Evolutionary conservation across 2,888 invertebrate species (phyloP).

Genomic region (Aphidius colemani): DNA sequence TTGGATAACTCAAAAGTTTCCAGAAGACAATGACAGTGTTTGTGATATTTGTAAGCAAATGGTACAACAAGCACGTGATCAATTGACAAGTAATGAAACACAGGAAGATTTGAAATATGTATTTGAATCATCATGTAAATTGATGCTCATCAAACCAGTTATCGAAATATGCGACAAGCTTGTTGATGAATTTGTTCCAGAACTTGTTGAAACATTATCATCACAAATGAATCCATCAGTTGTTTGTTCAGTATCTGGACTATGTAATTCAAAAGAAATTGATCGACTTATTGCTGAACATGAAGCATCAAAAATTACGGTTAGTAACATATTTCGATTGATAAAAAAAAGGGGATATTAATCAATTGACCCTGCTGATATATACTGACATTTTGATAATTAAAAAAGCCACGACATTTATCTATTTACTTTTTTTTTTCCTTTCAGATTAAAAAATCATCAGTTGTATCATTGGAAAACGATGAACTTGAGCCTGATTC

Average conservation of each 20-base stretch:
- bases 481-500: constrained; percentile 54
- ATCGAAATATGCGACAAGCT: constrained; percentile 77
- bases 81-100: constrained; percentile 85
- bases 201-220: constrained; percentile 83
- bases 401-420: constrained; percentile 4
- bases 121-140: constrained; percentile 84
- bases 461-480: constrained; percentile 39
- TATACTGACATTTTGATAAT: constrained; percentile 18
- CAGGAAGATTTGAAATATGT: constrained; percentile 83
- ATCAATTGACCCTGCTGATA: constrained; percentile 17
- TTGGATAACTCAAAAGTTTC: constrained; percentile 73
- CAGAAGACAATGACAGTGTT: constrained; percentile 76
- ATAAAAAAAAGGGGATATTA: background rate
- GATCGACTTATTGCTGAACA: constrained; percentile 69
- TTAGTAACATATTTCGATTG: constrained; percentile 11
- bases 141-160: constrained; percentile 76
- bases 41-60: constrained; percentile 87
- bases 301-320: constrained; percentile 36
- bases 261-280: constrained; percentile 79
- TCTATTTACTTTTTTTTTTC: constrained; percentile 5
- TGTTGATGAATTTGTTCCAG: constrained; percentile 84
- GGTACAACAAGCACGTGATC: constrained; percentile 87
- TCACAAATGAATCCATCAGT: constrained; percentile 91
- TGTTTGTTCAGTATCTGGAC: constrained; percentile 85
- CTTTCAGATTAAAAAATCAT: constrained; percentile 28